Base-by-base conservation (phyloP, 2,888 invertebrate species). In the Drosophila greeni region DNA sequence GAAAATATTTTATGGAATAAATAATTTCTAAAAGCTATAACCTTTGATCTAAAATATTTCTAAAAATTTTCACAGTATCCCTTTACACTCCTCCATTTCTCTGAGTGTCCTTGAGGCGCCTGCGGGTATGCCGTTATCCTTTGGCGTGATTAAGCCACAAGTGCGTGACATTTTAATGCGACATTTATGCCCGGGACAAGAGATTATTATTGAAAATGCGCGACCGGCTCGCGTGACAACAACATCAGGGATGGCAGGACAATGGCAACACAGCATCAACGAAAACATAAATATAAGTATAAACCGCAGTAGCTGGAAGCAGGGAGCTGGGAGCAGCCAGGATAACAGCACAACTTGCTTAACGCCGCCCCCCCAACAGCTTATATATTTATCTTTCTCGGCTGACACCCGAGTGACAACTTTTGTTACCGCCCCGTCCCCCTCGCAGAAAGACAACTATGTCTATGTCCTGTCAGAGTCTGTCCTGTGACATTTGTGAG, bases 81-180 rank as follows among this genome's bases (percentile, higher is more conserved):
- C n/a, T 1, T 5, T 11, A 0, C 5, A n/a, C 24, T 9, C 23
- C 11, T 9, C 20, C 5, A 11, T 48, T 42, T 26, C 26, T 2
- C 54, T 16, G 16, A 65, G 54, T 49, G 36, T 20, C n/a, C 8
- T 33, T 20, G 36, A 53, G 43, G 24, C 59, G 31, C 29, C 45
- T 47, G 45, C 31, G 60, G 45, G 59, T 56, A 52, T 49, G 61
- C 47, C 61, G 53, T 70, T 80, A 82, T 83, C 83, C 77, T 76
- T 81, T 70, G 75, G 74, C 77, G 70, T 84, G 83, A 84, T 82
- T 84, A 84, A 82, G 82, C 75, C 77, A 84, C 78, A 82, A 82
- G 84, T 80, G 84, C 81, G 83, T 82, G 82, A 82, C 83, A 84
- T 80, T 82, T 82, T 84, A 82, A 82, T 82, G 82, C 83, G 82